A percentile compares a stretch with the other conserved stretches of the same genome.
Evolutionary conservation across 2,797 vertebrate genomes (phyloP).

Genomic region (Diglossa cyanea): DNA sequence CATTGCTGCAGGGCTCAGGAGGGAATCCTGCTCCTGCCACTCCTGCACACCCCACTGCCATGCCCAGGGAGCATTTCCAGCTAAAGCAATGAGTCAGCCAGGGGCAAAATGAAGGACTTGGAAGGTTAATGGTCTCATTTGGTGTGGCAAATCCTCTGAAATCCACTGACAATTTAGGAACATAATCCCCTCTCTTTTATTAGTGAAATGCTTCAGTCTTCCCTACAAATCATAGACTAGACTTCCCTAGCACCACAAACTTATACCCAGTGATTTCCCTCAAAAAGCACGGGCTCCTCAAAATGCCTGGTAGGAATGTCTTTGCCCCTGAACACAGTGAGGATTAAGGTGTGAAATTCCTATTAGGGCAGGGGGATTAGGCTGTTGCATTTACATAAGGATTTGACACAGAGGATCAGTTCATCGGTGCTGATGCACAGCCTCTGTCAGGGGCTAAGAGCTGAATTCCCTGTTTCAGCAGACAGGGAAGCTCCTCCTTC

Average conservation of each 20-base stretch:
- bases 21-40: not conserved
- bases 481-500: not conserved
- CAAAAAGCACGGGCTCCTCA: not conserved
- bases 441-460: not conserved
- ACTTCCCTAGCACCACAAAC: not conserved
- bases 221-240: not conserved
- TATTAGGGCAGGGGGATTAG: slow-evolving; percentile 37
- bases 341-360: slow-evolving; percentile 61
- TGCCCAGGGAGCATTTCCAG: not conserved
- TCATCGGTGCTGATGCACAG: not conserved
- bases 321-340: not conserved
- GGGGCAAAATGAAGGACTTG: not conserved
- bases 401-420: slow-evolving; percentile 20
- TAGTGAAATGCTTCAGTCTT: not conserved
- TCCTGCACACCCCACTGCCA: not conserved
- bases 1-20: not conserved
- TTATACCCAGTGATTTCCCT: not conserved
- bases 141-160: slow-evolving; percentile 37
- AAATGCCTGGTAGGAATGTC: not conserved
- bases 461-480: not conserved
- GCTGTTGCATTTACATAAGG: slow-evolving; percentile 30
- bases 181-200: slow-evolving; percentile 6
- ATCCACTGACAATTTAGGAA: slow-evolving; percentile 29
- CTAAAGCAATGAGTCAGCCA: not conserved
- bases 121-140: not conserved